These are phyloP conservation scores for Tricholaema leucomelas DNA, from an alignment of 2,113 vertebrate genomes.

Conservation along the genomic window DNA sequence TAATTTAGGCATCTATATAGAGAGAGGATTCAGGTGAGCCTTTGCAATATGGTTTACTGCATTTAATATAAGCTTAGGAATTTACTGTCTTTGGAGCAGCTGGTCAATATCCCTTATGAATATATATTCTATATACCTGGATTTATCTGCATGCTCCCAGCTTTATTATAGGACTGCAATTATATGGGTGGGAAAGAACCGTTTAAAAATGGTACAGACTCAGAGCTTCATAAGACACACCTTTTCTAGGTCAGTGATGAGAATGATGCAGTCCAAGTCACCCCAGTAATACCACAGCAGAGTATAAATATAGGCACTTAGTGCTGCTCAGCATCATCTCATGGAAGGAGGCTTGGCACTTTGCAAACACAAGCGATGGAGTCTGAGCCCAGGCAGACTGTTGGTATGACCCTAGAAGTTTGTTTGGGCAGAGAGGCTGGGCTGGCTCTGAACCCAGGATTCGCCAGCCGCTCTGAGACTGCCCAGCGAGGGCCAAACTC, in stretches of 20 bases:
- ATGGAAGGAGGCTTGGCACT: too few species aligned
- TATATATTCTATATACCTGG: background rate
- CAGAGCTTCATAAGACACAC: background rate
- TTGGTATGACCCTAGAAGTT: too few species aligned
- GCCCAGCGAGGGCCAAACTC: background rate
- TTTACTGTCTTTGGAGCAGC: background rate
- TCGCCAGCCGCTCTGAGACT: background rate
- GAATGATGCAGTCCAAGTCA: background rate
- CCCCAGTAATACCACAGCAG: background rate
- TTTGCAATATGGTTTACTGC: background rate
- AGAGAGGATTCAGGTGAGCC: background rate
- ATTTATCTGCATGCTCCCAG: background rate
- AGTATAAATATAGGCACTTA: background rate
- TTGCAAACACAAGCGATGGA: rapidly evolving
- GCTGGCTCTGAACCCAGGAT: background rate
- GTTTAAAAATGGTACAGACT: background rate
- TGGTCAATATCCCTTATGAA: background rate
- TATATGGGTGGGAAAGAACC: background rate
- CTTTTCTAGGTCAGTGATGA: background rate
- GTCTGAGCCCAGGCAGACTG: background rate
- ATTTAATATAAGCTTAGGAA: background rate
- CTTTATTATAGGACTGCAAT: background rate
- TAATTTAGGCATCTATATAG: background rate
- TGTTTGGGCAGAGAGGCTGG: rapidly evolving
- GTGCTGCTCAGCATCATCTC: background rate